phyloP scores from a whole-genome alignment of 1,140 invertebrate genomes.

The Mizuhopecten yessoensis region DNA sequence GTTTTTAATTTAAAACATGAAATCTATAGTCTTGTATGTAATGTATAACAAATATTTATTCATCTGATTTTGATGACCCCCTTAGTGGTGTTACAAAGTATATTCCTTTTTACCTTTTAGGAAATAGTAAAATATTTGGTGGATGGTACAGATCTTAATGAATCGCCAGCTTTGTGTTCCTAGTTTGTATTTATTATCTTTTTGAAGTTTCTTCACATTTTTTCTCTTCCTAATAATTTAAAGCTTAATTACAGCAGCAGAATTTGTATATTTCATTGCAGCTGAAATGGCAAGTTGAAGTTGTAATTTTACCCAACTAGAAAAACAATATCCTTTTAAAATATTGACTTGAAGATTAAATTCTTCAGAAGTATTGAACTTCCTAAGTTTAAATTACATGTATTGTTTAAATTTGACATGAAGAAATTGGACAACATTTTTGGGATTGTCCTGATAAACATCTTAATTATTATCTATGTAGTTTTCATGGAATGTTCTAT shows the following conservation, averaged over 20 bases:
- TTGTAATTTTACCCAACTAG: background rate
- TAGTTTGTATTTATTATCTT: background rate
- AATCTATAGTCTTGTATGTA: background rate
- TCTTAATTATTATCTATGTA: background rate
- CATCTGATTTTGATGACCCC: background rate
- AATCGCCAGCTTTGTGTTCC: background rate
- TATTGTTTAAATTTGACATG: too few species aligned
- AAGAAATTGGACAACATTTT: background rate
- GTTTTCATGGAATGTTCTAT: slow-evolving; percentile 30
- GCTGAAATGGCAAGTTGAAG: background rate
- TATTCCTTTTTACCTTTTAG: background rate
- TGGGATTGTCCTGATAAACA: background rate
- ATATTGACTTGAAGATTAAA: too few species aligned
- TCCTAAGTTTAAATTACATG: background rate
- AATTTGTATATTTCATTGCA: background rate
- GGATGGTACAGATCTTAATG: background rate
- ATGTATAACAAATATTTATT: background rate
- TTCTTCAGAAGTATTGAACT: too few species aligned
- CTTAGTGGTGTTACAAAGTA: background rate
- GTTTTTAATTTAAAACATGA: too few species aligned
- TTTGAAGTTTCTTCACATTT: background rate
- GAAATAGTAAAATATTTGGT: background rate
- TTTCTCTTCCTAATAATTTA: background rate
- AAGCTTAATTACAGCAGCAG: background rate
- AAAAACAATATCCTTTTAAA: too few species aligned